Percentiles rank a stretch among this genome's conserved stretches.
Conservation (phyloP, 2,888 invertebrate species). For the Orchesellides sinensis region DNA sequence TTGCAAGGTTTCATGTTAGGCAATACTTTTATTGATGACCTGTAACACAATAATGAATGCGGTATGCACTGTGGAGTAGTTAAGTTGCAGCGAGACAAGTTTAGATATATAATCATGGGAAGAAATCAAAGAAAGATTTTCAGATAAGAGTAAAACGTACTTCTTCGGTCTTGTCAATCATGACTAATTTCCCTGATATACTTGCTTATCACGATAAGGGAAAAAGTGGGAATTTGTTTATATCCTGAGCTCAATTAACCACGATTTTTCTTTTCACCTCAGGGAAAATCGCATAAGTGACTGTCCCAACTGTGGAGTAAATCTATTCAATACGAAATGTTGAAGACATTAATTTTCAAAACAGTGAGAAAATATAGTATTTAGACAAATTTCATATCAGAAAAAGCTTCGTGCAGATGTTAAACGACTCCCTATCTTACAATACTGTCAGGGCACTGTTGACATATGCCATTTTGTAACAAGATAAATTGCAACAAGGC, state of each 20-base stretch:
- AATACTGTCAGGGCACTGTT: neutral
- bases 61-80: neutral
- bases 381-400: neutral
- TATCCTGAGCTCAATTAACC: neutral
- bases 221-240: neutral
- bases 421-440: neutral
- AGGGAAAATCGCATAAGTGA: neutral
- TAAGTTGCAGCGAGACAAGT: neutral
- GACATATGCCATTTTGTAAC: slow-evolving; percentile 18
- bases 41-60: neutral
- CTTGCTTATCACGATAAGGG: neutral
- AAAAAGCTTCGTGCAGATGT: neutral
- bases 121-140: neutral
- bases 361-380: neutral
- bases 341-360: slow-evolving; percentile 5
- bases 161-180: slow-evolving; percentile 4
- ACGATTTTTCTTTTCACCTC: neutral
- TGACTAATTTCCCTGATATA: neutral
- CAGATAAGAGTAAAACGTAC: neutral
- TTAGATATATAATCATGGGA: neutral
- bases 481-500: slow-evolving; percentile 16
- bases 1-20: neutral
- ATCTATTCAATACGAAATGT: neutral
- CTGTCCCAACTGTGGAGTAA: neutral
- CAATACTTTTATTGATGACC: neutral